Evolutionary conservation across 2,113 vertebrate genomes (phyloP).

Genomic region (Amblyopsis rosae): DNA sequence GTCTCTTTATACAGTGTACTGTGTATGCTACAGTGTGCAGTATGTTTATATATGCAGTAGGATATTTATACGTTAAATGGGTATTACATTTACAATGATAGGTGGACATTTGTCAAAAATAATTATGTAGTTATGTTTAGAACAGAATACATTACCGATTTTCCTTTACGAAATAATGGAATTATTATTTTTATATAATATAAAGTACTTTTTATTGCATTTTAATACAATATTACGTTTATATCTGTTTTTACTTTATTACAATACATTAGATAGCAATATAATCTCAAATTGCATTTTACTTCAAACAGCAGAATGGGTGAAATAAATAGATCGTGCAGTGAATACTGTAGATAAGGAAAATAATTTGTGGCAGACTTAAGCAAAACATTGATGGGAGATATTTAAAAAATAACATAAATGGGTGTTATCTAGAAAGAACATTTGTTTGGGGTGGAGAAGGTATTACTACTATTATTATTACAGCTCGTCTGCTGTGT

Average conservation of each 20-base stretch:
- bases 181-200: neutral
- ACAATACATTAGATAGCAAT: neutral
- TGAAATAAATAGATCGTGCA: neutral
- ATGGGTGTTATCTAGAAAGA: neutral
- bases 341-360: neutral
- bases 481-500: no score
- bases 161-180: neutral
- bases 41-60: neutral
- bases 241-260: neutral
- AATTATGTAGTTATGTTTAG: conserved; percentile 7
- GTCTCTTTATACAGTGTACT: neutral
- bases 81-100: conserved; percentile 2
- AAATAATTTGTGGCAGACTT: conserved; percentile 4
- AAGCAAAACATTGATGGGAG: neutral
- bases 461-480: no score
- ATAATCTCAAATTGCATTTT: neutral
- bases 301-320: conserved; percentile 1
- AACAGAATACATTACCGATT: neutral
- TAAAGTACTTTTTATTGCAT: neutral
- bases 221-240: neutral
- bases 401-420: neutral
- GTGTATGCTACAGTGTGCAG: neutral
- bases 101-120: conserved; percentile 5
- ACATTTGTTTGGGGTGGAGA: conserved; percentile 46
- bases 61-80: neutral